phyloP scores from a whole-genome alignment of 2,113 vertebrate genomes.

The Polypterus bichir region DNA sequence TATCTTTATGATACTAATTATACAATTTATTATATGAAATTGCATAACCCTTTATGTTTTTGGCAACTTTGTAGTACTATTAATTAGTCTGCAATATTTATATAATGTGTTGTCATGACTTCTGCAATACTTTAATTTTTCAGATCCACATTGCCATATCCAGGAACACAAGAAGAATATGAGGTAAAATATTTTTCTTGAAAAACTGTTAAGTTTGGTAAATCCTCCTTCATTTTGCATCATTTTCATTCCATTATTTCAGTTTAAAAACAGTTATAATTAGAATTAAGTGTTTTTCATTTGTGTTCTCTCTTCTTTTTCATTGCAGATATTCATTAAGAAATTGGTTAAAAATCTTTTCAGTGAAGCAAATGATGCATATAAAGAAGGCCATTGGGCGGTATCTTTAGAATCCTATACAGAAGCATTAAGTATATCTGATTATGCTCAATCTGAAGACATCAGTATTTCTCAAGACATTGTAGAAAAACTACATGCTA shows the following conservation, averaged over 20 bases:
- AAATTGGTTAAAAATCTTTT: slow-evolving; percentile 84
- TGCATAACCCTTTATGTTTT: no score
- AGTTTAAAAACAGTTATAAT: background rate
- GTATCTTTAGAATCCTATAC: slow-evolving; percentile 77
- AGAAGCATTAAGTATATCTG: slow-evolving; percentile 80
- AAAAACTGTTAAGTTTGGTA: background rate
- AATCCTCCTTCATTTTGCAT: background rate
- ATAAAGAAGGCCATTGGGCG: slow-evolving; percentile 72
- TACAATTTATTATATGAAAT: no score
- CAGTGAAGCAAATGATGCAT: slow-evolving; percentile 85
- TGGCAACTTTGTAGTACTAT: no score
- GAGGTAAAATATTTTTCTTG: slow-evolving; percentile 53
- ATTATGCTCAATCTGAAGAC: slow-evolving; percentile 85
- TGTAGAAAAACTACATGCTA: slow-evolving; percentile 76
- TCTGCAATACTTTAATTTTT: slow-evolving; percentile 17
- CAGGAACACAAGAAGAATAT: slow-evolving; percentile 82
- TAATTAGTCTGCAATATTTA: no score
- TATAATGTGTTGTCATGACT: no score
- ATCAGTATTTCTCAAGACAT: slow-evolving; percentile 61
- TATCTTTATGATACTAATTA: no score
- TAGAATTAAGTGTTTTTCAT: background rate
- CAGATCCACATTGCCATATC: slow-evolving; percentile 86
- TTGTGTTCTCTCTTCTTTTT: slow-evolving; percentile 7
- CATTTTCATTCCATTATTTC: background rate
- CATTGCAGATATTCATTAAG: slow-evolving; percentile 71